Evolutionary conservation across 2,888 invertebrate genomes (phyloP).

Genomic region (Hesperia comma): DNA sequence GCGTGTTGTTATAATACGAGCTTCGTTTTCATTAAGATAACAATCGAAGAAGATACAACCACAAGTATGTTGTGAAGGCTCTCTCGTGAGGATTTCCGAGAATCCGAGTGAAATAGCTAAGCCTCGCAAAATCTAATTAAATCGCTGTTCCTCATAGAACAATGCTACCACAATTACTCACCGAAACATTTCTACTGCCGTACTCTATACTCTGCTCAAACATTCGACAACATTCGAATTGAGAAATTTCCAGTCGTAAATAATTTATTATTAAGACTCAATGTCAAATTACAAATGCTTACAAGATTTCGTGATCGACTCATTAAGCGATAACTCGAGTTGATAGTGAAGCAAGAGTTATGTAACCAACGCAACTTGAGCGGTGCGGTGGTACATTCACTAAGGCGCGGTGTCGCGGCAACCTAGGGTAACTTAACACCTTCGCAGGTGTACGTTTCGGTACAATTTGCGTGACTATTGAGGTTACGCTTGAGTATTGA

Average conservation of each 20-base stretch:
- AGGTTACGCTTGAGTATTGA: constrained; percentile 9
- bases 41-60: too few species aligned
- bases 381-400: constrained; percentile 11
- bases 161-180: too few species aligned
- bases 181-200: too few species aligned
- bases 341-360: constrained; percentile 14
- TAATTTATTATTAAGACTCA: constrained; percentile 11
- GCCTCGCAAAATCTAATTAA: too few species aligned
- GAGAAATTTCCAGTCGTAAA: not conserved
- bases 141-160: too few species aligned
- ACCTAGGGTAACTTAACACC: not conserved
- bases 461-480: constrained; percentile 13
- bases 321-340: constrained; percentile 1
- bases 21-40: too few species aligned
- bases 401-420: not conserved
- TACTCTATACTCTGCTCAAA: not conserved
- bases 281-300: constrained; percentile 3
- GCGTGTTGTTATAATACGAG: too few species aligned
- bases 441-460: constrained; percentile 10
- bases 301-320: constrained; percentile 14
- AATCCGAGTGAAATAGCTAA: too few species aligned
- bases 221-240: not conserved
- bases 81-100: too few species aligned
- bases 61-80: too few species aligned
- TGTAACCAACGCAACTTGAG: constrained; percentile 24